Conservation (phyloP, 2,888 invertebrate species). For the Abrostola triplasia region DNA sequence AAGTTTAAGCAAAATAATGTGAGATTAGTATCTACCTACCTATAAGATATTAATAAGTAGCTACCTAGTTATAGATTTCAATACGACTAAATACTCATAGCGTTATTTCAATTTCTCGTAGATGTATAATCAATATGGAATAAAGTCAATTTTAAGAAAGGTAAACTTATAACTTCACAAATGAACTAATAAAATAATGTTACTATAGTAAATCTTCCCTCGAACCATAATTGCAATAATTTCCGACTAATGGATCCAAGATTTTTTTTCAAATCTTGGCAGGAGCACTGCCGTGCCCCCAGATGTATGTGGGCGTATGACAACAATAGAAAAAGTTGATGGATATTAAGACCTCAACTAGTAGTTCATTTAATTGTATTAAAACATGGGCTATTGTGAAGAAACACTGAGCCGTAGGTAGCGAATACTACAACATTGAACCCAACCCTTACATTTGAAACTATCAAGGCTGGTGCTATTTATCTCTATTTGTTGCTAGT, state of each 20-base stretch:
- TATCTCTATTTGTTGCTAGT: conserved; percentile 32
- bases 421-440: neutral
- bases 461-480: conserved; percentile 39
- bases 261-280: no score
- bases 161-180: conserved; percentile 28
- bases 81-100: conserved; percentile 22
- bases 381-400: no score
- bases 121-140: conserved; percentile 19
- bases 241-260: no score
- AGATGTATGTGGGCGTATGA: no score
- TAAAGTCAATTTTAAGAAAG: conserved; percentile 36
- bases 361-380: no score
- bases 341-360: no score
- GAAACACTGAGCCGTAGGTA: neutral
- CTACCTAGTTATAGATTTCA: conserved; percentile 34
- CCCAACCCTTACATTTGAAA: neutral
- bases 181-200: conserved; percentile 7
- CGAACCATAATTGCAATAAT: no score
- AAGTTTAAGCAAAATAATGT: conserved; percentile 24
- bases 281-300: no score
- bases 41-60: conserved; percentile 23
- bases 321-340: no score
- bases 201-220: neutral
- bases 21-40: conserved; percentile 1
- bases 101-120: conserved; percentile 28